phyloP scores from a whole-genome alignment of 2,888 invertebrate genomes.

The Pristionchus japonicus region DNA sequence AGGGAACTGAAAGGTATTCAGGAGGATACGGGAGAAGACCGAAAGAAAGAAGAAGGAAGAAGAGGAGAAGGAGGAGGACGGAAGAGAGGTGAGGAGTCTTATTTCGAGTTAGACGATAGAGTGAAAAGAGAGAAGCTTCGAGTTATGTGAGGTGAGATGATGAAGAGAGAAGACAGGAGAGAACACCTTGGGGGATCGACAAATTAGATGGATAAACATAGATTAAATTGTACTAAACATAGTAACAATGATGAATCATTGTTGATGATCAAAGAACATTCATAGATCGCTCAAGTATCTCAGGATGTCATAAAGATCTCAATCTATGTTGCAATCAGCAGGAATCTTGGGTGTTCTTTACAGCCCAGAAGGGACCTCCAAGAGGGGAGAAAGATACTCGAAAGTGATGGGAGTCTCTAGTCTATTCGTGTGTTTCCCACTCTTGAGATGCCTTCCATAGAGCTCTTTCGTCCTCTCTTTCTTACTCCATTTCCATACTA shows the following conservation, averaged over 20 bases:
- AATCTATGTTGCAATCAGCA: neutral
- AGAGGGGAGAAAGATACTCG: neutral
- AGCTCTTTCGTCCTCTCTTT: neutral
- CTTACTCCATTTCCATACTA: slow-evolving; percentile 26
- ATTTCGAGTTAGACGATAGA: slow-evolving; percentile 28
- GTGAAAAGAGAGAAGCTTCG: slow-evolving; percentile 30
- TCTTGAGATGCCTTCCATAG: neutral
- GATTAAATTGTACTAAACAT: no score
- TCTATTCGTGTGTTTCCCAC: neutral
- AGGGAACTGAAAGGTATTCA: neutral
- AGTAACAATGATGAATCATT: neutral
- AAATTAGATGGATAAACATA: neutral
- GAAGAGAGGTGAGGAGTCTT: neutral
- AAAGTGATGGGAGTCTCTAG: neutral
- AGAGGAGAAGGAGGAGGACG: neutral
- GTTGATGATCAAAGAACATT: neutral
- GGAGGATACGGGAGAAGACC: slow-evolving; percentile 4
- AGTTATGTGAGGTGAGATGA: slow-evolving; percentile 32
- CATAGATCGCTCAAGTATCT: neutral
- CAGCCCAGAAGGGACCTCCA: neutral
- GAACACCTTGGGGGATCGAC: neutral
- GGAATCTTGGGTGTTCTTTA: neutral
- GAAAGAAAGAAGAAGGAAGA: neutral
- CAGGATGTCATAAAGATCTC: neutral
- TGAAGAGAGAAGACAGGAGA: neutral